Evolutionary conservation across 2,888 invertebrate genomes (phyloP).

Genomic region (Morpho helenor): DNA sequence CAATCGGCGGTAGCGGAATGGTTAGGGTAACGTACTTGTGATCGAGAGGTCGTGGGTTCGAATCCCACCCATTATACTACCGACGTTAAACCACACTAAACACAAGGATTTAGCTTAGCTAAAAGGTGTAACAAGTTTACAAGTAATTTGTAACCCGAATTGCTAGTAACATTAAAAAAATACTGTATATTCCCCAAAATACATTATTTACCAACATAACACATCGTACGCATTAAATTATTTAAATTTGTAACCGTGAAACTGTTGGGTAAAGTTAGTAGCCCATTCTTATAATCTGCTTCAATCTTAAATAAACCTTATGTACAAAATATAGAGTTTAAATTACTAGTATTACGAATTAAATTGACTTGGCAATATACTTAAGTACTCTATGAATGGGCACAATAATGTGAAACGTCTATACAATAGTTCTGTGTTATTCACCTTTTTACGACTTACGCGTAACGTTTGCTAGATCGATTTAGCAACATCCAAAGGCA

Average conservation of each 20-base stretch:
- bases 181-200: neutral
- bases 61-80: no score
- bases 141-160: no score
- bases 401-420: constrained; percentile 10
- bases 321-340: neutral
- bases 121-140: no score
- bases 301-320: constrained; percentile 7
- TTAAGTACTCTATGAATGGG: constrained; percentile 9
- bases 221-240: constrained; percentile 17
- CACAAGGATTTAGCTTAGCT: no score
- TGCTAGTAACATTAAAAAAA: no score
- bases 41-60: no score
- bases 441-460: constrained; percentile 20
- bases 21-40: no score
- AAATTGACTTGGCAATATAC: constrained; percentile 13
- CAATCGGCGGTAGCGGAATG: no score
- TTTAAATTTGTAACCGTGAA: constrained; percentile 19
- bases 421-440: constrained; percentile 15
- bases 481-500: neutral
- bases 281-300: constrained; percentile 2
- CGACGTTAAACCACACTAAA: no score
- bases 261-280: constrained; percentile 16
- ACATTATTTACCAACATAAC: constrained; percentile 6
- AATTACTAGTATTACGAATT: constrained; percentile 4
- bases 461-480: constrained; percentile 8